Base-by-base conservation (phyloP, 2,113 vertebrate species). In the Struthio camelus region DNA sequence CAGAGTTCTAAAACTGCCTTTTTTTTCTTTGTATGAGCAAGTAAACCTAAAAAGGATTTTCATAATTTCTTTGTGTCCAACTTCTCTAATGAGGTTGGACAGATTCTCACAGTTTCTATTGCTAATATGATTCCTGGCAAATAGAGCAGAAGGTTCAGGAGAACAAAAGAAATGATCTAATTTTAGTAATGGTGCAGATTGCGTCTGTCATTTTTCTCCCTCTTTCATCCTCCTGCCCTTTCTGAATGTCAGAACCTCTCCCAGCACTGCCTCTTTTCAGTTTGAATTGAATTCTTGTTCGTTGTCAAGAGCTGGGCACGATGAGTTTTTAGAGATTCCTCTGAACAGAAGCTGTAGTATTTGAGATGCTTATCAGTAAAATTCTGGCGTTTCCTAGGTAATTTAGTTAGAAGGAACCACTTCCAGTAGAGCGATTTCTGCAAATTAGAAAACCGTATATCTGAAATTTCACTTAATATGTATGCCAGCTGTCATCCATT, bases 131-230 rank as follows among this genome's bases (percentile, higher is more conserved):
- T 97, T 97, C 94, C 91, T 94, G 85, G 97, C 97, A 97, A 97
- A 96, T 97, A 97, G 97, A 97, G 97, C 97, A 97, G 97, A 97
- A 97, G 95, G 94, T 96, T 97, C 96, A 96, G 89, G 84, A 96
- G 96, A 97, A 97, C 94, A 97, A 97, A 97, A 97, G 96, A 94
- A 97, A 95, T 93, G 81, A 97, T 97, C 94, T 97, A 96, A 97
- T 97, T 97, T 97, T 97, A 97, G 96, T 97, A 96, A 96, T 97
- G 93, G 94, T 14, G 54, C 94, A 95, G 96, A 80, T 94, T 40
- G 75, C 73, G 94, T 75, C 96, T 94, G 91, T 97, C 93, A 91
- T 95, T 94, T 94, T 89, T 58, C 89, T 86, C 70, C 83, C 79
- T 92, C 75, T 93, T 91, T 96, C 94, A 90, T 95, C 88, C 72